A percentile compares a stretch with the other conserved stretches of the same genome.
phyloP scores from a whole-genome alignment of 2,797 vertebrate species.

The Heteromormyrus szaboi region DNA sequence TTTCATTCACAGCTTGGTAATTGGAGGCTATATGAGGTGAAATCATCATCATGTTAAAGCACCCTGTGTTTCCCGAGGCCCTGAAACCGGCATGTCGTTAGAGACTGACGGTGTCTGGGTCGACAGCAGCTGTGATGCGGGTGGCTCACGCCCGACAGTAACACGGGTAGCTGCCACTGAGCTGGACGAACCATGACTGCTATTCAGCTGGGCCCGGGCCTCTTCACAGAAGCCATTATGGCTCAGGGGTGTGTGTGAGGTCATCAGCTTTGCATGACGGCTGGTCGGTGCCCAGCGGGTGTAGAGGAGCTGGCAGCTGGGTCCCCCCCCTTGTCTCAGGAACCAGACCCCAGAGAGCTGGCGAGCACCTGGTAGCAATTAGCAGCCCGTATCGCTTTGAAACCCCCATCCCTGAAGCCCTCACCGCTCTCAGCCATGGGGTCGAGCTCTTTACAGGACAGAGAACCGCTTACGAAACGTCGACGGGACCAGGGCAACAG shows the following conservation, averaged over 20 bases:
- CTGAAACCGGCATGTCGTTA: neutral
- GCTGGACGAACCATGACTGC: neutral
- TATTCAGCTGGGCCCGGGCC: neutral
- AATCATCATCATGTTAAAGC: neutral
- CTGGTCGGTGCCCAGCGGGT: neutral
- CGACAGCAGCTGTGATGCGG: neutral
- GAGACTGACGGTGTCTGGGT: neutral
- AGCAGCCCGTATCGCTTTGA: conserved; percentile 1
- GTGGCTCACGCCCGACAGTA: neutral
- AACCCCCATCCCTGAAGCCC: neutral
- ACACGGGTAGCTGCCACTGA: neutral
- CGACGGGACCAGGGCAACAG: neutral
- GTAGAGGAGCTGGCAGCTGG: neutral
- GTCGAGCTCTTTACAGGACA: neutral
- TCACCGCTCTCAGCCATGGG: neutral
- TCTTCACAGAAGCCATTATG: neutral
- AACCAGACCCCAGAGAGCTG: neutral
- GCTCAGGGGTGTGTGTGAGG: neutral
- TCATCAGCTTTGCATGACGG: neutral
- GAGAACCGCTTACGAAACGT: neutral
- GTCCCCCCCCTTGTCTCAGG: neutral
- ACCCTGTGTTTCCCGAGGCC: neutral
- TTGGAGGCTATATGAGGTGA: neutral
- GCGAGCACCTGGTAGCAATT: conserved; percentile 23
- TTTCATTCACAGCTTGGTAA: neutral